Evolutionary conservation across 2,113 vertebrate species (phyloP).

Genomic region (Odocoileus virginianus): DNA sequence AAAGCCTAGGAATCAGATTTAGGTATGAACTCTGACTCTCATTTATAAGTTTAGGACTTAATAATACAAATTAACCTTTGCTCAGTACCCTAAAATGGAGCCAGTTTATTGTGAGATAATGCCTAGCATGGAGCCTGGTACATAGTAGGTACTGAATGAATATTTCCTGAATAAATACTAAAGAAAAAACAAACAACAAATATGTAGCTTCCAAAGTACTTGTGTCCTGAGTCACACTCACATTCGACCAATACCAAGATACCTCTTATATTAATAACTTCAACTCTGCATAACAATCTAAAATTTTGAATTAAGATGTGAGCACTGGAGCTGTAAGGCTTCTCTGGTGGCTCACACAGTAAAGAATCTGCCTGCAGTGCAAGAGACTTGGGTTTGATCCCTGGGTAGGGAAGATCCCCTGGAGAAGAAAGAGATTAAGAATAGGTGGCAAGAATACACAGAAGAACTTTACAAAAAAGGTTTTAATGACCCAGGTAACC

Average conservation of each 20-base stretch:
- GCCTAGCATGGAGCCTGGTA: neutral
- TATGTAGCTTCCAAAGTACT: neutral
- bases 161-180: neutral
- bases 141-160: neutral
- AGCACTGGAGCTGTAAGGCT: neutral
- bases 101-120: neutral
- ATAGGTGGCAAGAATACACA: neutral
- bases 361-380: neutral
- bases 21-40: neutral
- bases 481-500: neutral
- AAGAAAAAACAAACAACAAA: neutral
- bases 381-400: neutral
- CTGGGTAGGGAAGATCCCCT: neutral
- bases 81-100: neutral
- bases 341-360: neutral
- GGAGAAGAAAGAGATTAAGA: neutral
- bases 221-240: neutral
- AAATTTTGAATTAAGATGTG: neutral
- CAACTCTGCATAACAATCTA: neutral
- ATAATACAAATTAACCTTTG: constrained; percentile 18
- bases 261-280: neutral
- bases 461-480: neutral
- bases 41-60: neutral
- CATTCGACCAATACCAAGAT: neutral
- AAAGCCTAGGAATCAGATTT: neutral